Evolutionary conservation across 1,140 invertebrate genomes (phyloP).

Genomic region (Zaprionus ghesquierei): DNA sequence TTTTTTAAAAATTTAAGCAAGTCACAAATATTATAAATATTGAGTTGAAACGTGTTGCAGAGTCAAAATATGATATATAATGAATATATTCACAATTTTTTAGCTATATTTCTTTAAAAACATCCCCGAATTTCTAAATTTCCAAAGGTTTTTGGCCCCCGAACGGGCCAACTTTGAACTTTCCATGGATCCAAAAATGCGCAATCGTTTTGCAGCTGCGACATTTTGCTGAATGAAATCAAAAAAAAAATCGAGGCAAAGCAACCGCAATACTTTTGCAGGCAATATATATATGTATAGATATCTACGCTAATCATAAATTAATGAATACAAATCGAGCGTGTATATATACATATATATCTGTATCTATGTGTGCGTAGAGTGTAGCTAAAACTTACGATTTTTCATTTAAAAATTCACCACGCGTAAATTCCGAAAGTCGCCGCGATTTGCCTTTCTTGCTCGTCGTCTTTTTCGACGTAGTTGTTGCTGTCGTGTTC

Average conservation of each 20-base stretch:
- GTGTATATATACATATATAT: constrained; percentile 3
- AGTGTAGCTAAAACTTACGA: constrained; percentile 69
- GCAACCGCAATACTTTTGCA: constrained; percentile 2
- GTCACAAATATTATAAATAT: too few relatives aligned
- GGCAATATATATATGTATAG: not conserved
- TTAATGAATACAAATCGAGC: constrained; percentile 38
- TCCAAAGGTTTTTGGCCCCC: not conserved
- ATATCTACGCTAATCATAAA: constrained; percentile 38
- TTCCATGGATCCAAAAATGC: not conserved
- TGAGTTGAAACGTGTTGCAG: too few relatives aligned
- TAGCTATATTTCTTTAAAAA: not conserved
- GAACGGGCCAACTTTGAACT: not conserved
- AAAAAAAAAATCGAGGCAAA: constrained; percentile 5
- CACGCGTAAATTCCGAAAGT: constrained; percentile 82
- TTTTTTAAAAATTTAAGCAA: too few relatives aligned
- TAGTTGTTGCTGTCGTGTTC: constrained; percentile 10
- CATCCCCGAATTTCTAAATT: not conserved
- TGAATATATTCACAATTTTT: not conserved
- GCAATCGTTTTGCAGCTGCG: not conserved
- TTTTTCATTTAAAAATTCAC: constrained; percentile 83
- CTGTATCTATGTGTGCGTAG: not conserved
- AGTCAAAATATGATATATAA: not conserved
- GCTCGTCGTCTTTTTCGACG: constrained; percentile 20
- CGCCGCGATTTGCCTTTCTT: constrained; percentile 82
- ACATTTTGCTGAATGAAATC: not conserved